Evolutionary conservation across 2,888 invertebrate species (phyloP), one percentile per base, ranked within the genome.

Genomic region (Meganola albula): DNA sequence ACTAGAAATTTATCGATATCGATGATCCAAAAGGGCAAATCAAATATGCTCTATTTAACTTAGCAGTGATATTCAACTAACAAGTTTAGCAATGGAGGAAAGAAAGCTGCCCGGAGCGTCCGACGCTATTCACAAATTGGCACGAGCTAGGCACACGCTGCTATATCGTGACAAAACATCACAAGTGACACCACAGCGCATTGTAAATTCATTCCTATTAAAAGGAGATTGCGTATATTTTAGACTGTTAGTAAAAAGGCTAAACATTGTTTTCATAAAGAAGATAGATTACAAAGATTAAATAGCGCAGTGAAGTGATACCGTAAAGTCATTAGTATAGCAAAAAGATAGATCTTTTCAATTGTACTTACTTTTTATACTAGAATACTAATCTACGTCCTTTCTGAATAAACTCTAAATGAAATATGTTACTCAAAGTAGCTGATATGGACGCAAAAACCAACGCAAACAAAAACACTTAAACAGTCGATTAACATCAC

Each of bases 61-160:
- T 59, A 68, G 65, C 72, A 75, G 73, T 73, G 75, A 74, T 79
- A 79, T 79, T 73, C 72, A 69, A 74, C 73, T 75, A 78, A 80
- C 80, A 75, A 78, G 79, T 80, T 75, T 71, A 80, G 76, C 78
- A 73, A 74, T 72, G 71, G 58, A 75, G 80, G 79, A 83, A 84
- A 83, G 80, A 83, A 83, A 83, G 82, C 78, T 70, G 76, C 75
- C 71, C 62, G 65, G 58, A 75, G 78, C 80, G 77, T 75, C 77
- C 78, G 76, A 73, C 72, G 76, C 75, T 80, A 77, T 78, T 77
- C 80, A 80, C 84, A 83, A 83, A 82, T 84, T 83, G 82, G 80
- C 82, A 83, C 83, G 83, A 83, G 82, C 80, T 73, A 68, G 74
- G 71, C 83, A 82, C 82, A 79, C 82, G 79, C 69, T 63, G 44